Conservation (phyloP, 2,113 vertebrate species). For the Menura novaehollandiae region DNA sequence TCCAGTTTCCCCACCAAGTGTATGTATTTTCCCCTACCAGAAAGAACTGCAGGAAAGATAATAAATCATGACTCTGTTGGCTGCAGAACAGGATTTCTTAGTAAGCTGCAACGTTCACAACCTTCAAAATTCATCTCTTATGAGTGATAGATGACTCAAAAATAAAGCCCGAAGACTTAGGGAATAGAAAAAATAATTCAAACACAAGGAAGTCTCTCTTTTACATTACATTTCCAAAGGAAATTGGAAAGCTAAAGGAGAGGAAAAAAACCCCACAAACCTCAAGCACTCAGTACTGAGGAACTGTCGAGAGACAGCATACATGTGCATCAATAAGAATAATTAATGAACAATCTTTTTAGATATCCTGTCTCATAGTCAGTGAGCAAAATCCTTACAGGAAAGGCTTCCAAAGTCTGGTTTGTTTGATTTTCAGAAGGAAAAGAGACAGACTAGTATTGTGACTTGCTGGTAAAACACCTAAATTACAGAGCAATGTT, state of each 20-base stretch:
- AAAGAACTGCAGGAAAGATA: background rate
- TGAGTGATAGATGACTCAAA: background rate
- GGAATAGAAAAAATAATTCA: background rate
- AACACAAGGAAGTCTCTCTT: background rate
- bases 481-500: background rate
- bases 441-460: background rate
- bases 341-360: background rate
- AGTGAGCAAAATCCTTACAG: background rate
- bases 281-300: background rate
- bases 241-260: background rate
- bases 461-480: background rate
- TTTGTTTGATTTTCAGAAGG: background rate
- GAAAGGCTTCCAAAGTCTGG: background rate
- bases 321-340: background rate
- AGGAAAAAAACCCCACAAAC: background rate
- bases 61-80: background rate
- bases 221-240: background rate
- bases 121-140: background rate
- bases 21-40: background rate
- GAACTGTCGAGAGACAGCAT: background rate
- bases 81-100: background rate
- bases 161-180: background rate
- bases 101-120: slow-evolving; percentile 8
- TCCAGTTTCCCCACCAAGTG: background rate
- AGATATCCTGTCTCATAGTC: background rate